These are phyloP conservation scores for Pygoscelis adeliae DNA, from an alignment of 2,113 vertebrate species.

Conservation along the genomic window DNA sequence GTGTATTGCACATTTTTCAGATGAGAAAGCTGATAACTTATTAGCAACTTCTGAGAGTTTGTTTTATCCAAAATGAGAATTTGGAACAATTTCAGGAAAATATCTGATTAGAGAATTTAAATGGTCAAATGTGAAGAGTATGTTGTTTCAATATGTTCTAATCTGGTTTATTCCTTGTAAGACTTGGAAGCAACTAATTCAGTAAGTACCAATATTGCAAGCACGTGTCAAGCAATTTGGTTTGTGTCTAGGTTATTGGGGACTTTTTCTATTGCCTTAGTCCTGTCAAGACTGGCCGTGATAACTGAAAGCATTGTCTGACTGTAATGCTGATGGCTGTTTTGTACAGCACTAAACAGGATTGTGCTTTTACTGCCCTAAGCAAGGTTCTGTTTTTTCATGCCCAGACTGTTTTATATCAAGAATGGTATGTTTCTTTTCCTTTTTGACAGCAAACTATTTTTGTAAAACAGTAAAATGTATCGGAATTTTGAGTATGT, in stretches of 20 bases:
- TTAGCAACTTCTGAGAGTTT: not conserved
- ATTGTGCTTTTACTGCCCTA: not conserved
- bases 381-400: not conserved
- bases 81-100: not conserved
- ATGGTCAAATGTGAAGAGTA: not conserved
- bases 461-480: not conserved
- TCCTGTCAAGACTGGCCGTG: rapidly evolving
- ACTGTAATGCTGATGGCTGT: not conserved
- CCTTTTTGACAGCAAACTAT: not conserved
- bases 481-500: not conserved
- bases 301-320: not conserved
- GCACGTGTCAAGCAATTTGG: not conserved
- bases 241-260: not conserved
- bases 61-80: not conserved
- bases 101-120: not conserved
- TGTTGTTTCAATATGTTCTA: not conserved
- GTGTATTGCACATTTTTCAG: not conserved
- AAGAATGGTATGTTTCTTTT: not conserved
- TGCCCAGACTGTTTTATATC: not conserved
- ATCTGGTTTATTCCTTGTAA: not conserved
- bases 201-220: not conserved
- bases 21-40: not conserved
- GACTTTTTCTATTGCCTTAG: not conserved
- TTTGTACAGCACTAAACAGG: not conserved
- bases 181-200: not conserved